Percentiles rank a stretch among this genome's conserved stretches.
phyloP scores from a whole-genome alignment of 2,113 vertebrate species.

The Lophochroa leadbeateri region DNA sequence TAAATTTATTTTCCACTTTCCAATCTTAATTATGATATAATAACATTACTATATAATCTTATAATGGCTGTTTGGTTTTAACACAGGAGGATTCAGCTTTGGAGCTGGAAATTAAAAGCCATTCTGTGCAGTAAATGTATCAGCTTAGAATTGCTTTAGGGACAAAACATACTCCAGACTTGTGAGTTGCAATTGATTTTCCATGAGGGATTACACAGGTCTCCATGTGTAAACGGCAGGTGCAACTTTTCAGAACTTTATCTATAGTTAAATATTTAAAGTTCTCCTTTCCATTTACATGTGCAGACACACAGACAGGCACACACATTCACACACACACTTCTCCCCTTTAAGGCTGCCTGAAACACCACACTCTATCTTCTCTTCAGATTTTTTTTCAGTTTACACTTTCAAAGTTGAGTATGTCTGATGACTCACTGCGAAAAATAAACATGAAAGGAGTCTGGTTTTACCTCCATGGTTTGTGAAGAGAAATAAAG shows the following conservation, averaged over 20 bases:
- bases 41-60: not conserved
- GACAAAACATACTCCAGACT: not conserved
- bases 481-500: not conserved
- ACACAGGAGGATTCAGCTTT: not conserved
- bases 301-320: not conserved
- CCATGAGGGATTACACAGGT: not conserved
- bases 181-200: not conserved
- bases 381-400: not conserved
- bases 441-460: not conserved
- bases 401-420: not conserved
- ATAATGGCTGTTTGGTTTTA: not conserved
- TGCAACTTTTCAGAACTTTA: not conserved
- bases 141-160: not conserved
- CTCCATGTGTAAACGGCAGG: not conserved
- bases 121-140: not conserved
- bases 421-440: not conserved
- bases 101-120: not conserved
- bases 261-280: not conserved
- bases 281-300: not conserved
- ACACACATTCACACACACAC: no score
- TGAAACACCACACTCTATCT: not conserved
- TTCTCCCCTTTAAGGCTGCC: not conserved
- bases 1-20: constrained; percentile 5
- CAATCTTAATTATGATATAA: not conserved
- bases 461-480: not conserved